Conservation (phyloP, 2,113 vertebrate genomes). For the Sinosuthora webbiana region DNA sequence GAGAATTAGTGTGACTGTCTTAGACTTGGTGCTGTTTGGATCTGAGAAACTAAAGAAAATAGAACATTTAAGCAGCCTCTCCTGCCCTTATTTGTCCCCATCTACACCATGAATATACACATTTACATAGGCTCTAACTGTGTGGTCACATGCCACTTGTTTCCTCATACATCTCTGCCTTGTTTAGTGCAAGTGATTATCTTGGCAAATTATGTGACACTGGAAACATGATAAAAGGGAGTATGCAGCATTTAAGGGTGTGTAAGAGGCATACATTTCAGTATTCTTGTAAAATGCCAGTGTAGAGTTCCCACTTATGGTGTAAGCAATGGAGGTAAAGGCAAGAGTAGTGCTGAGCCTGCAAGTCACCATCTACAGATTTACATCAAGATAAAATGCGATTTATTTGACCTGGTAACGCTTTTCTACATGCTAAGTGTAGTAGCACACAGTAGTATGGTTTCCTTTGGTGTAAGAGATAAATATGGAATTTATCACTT, state of each 20-base stretch:
- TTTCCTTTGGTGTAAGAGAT: neutral
- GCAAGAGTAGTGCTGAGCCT: neutral
- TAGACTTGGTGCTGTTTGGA: neutral
- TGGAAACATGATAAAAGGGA: neutral
- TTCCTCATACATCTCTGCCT: neutral
- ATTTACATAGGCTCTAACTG: neutral
- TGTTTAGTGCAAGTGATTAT: neutral
- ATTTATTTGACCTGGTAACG: neutral
- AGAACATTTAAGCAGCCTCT: neutral
- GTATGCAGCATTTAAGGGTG: neutral
- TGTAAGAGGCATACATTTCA: neutral
- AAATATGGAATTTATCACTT: neutral
- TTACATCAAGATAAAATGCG: neutral
- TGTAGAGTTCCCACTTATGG: neutral
- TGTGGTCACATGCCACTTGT: neutral
- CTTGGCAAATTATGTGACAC: neutral
- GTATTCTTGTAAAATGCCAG: neutral
- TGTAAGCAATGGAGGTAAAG: fast-evolving
- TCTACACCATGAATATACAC: neutral
- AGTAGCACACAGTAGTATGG: neutral
- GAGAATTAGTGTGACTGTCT: neutral
- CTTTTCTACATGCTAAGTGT: neutral
- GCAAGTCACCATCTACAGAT: neutral
- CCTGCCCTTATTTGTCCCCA: neutral
- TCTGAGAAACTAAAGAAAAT: neutral